These are phyloP conservation scores for Torymus auratus DNA, from an alignment of 2,888 invertebrate species.

Conservation along the genomic window DNA sequence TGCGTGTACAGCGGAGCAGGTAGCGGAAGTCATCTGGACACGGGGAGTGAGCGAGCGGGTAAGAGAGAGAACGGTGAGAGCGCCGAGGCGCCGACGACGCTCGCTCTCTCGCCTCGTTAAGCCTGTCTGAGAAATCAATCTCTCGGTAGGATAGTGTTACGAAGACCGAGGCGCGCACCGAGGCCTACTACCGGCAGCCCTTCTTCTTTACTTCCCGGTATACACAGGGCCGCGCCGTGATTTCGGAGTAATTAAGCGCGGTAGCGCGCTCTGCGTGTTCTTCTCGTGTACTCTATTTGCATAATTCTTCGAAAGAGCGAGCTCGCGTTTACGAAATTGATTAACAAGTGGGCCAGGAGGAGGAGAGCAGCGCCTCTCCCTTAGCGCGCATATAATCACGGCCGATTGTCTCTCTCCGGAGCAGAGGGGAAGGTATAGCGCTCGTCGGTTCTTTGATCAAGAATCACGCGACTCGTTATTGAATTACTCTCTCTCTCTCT, in stretches of 20 bases:
- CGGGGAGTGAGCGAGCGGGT: constrained; percentile 64
- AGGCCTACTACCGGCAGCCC: not conserved
- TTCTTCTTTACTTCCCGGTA: not conserved
- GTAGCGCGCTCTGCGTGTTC: no score
- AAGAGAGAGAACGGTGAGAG: not conserved
- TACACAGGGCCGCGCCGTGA: not conserved
- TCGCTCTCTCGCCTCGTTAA: constrained; percentile 61
- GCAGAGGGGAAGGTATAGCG: not conserved
- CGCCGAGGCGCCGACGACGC: no score
- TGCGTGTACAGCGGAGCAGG: constrained; percentile 47
- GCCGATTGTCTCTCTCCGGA: constrained; percentile 37
- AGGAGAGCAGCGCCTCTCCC: not conserved
- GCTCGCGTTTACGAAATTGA: constrained; percentile 30
- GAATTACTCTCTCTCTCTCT: constrained; percentile 52
- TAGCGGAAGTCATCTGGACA: constrained; percentile 62
- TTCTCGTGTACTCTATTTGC: constrained; percentile 8
- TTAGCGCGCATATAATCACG: constrained; percentile 36
- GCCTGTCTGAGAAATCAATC: constrained; percentile 73
- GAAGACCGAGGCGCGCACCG: constrained; percentile 53
- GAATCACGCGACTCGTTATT: constrained; percentile 54
- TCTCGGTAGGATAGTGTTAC: constrained; percentile 70
- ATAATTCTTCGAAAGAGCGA: constrained; percentile 33
- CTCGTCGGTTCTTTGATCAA: constrained; percentile 42
- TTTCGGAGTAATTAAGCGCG: no score
- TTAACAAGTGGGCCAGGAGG: constrained; percentile 31